Base-by-base conservation (phyloP, 2,797 vertebrate species). In the Catharus ustulatus region DNA sequence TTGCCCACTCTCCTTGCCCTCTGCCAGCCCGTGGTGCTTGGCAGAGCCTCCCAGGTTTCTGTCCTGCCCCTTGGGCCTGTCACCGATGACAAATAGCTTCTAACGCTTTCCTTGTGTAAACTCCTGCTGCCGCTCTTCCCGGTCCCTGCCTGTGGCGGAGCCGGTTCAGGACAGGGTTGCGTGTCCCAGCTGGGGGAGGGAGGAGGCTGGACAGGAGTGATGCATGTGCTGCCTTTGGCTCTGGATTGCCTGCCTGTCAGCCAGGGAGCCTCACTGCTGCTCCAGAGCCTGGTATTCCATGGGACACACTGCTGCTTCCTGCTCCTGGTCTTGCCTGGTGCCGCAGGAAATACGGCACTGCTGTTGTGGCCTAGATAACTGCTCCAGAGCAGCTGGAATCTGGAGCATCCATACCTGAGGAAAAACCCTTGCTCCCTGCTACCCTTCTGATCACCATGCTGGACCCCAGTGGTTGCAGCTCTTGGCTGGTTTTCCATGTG, bases 31-130 rank as follows among this genome's bases (percentile, higher is more conserved):
- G 0, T 23, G 34, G 40, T 48, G 64, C 22, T 57, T 32, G 26
- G 34, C 46, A 24, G 4, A 64, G 32, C 73, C 49, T 93, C 43
- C 11, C 13, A 13, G 27, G 42, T 34, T 43, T 73, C 49, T 74
- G 32, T 36, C 5, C 9, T 57, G 76, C n/a, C 46, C 29, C 30
- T 51, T 4, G 27, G 55, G 63, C 63, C 78, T 1, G 7, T 63
- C 79, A 49, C 9, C 0, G 5, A 45, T 96, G 96, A 95, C 94
- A 76, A 93, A 87, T 1, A 9, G 92, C 95, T 93, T 93, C 80
- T 90, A 84, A 90, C 11, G 46, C 95, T 84, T 32, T 72, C 66
- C 66, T 90, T 84, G 80, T 90, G 66, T 90, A 90, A 90, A 96
- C 95, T 96, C 15, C 55, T 3, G 26, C 84, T 69, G 74, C 91